Evolutionary conservation across 2,797 vertebrate species (phyloP).

Genomic region (Tamandua tetradactyla): DNA sequence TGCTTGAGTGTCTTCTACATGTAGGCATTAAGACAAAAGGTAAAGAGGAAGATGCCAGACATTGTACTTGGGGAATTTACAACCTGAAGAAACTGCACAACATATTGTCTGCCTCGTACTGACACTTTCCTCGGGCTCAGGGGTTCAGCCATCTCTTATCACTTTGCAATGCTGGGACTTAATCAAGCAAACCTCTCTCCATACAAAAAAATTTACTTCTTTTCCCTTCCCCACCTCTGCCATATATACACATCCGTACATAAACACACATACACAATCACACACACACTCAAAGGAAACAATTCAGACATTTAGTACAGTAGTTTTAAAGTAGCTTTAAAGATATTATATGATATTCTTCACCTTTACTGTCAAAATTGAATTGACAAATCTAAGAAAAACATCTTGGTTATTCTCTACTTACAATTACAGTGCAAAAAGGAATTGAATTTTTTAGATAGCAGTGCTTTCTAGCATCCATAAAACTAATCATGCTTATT

Average conservation of each 20-base stretch:
- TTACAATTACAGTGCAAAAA: background rate
- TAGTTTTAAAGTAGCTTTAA: background rate
- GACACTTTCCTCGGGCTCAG: background rate
- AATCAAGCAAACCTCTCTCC: background rate
- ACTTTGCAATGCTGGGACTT: background rate
- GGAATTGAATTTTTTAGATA: too few species aligned
- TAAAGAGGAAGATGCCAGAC: background rate
- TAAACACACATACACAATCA: rapidly evolving
- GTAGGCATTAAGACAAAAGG: background rate
- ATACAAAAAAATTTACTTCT: background rate
- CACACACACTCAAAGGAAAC: background rate
- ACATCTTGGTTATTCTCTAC: background rate
- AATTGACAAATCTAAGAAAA: background rate
- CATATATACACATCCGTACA: too few species aligned
- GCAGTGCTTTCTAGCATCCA: background rate
- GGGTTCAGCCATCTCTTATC: background rate
- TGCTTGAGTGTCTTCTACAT: background rate
- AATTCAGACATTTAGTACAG: background rate
- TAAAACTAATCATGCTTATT: background rate
- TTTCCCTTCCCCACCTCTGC: rapidly evolving
- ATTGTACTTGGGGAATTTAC: background rate
- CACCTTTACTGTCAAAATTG: background rate
- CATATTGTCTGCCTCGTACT: too few species aligned
- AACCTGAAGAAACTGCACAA: background rate
- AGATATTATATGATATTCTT: background rate